phyloP scores from a whole-genome alignment of 2,113 vertebrate genomes.

The Morone chrysops region DNA sequence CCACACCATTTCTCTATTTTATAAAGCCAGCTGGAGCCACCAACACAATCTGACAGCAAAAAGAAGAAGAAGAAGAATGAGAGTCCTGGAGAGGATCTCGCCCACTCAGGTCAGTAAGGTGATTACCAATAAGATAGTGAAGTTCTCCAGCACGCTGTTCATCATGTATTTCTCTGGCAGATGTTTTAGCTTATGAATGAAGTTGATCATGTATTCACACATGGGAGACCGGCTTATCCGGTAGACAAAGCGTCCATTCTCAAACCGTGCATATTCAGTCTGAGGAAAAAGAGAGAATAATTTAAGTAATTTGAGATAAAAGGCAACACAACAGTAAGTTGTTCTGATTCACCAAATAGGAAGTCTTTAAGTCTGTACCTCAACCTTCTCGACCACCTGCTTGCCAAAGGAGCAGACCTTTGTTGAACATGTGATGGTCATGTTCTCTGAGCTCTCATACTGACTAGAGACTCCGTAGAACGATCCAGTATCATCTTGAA shows the following conservation, averaged over 20 bases:
- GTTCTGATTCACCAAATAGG: not conserved
- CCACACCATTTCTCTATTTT: conserved; percentile 6
- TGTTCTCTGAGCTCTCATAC: conserved; percentile 98
- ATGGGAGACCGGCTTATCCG: conserved; percentile 98
- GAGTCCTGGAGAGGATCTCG: conserved; percentile 18
- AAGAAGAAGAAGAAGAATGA: conserved; percentile 39
- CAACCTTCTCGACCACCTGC: conserved; percentile 99
- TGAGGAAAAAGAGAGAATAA: conserved; percentile 59
- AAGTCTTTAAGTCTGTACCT: conserved; percentile 84
- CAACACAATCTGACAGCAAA: conserved; percentile 46
- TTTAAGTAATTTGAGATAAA: not conserved
- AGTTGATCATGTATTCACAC: conserved; percentile 99
- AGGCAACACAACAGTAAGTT: not conserved
- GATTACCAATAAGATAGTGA: conserved; percentile 98
- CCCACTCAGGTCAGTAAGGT: conserved; percentile 43
- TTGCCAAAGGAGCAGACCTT: conserved; percentile 99
- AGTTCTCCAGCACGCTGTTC: conserved; percentile 99
- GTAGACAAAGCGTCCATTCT: conserved; percentile 97
- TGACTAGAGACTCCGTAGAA: conserved; percentile 98
- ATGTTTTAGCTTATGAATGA: conserved; percentile 99
- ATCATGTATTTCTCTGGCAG: conserved; percentile 99
- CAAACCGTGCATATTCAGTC: conserved; percentile 99
- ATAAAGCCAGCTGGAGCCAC: conserved; percentile 47
- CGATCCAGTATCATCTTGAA: conserved; percentile 94
- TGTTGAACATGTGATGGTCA: conserved; percentile 99